Evolutionary conservation across 1,140 invertebrate species (phyloP).

Genomic region (Diachasmimorpha longicaudata): DNA sequence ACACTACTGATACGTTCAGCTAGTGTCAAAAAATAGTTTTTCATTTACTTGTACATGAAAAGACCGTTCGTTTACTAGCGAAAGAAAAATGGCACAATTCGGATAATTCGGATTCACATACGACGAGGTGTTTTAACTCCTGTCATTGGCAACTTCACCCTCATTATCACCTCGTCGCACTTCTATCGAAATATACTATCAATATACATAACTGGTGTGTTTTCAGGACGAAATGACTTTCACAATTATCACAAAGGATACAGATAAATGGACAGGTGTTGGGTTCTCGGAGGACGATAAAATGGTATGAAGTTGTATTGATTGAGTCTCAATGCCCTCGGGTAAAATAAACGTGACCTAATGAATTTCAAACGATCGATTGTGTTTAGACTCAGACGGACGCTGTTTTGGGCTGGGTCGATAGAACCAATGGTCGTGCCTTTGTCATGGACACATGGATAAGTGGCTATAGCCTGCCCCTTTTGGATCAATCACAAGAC

Average conservation of each 20-base stretch:
- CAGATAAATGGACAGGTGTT: constrained; percentile 91
- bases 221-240: constrained; percentile 81
- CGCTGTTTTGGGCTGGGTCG: constrained; percentile 87
- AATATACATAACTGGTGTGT: background rate
- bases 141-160: too few species aligned
- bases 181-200: too few species aligned
- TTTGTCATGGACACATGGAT: constrained; percentile 92
- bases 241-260: constrained; percentile 82
- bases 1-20: too few species aligned
- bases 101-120: too few species aligned
- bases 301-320: constrained; percentile 70
- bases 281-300: constrained; percentile 86
- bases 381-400: constrained; percentile 75
- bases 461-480: constrained; percentile 76
- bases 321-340: too few species aligned
- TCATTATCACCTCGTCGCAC: too few species aligned
- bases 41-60: too few species aligned
- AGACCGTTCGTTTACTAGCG: too few species aligned
- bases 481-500: constrained; percentile 79
- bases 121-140: too few species aligned
- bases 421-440: constrained; percentile 72
- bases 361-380: constrained; percentile 17
- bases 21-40: too few species aligned
- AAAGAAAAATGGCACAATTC: too few species aligned
- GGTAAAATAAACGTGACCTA: background rate